Percentiles rank a stretch among this genome's conserved stretches.
Conservation (phyloP, 2,888 invertebrate genomes). For the Cremastinae sp. region DNA sequence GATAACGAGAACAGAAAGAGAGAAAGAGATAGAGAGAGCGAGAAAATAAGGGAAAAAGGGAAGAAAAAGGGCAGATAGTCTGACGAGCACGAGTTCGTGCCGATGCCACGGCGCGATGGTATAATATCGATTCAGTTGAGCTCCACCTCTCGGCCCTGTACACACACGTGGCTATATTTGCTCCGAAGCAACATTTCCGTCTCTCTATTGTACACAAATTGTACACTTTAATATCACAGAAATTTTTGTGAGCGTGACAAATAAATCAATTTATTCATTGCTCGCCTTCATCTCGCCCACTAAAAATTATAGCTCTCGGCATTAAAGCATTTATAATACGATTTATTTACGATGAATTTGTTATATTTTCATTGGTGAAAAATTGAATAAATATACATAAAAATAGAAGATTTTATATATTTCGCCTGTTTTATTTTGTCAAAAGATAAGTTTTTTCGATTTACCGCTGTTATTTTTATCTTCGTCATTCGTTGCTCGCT, state of each 20-base stretch:
- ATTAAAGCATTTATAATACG: too few species aligned
- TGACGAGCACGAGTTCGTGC: constrained; percentile 66
- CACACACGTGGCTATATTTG: neutral
- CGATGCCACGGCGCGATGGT: constrained; percentile 69
- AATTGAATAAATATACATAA: too few species aligned
- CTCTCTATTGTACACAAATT: too few species aligned
- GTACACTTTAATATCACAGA: too few species aligned
- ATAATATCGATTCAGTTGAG: constrained; percentile 73
- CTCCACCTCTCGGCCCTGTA: constrained; percentile 50
- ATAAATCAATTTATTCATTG: too few species aligned
- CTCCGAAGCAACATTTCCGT: neutral
- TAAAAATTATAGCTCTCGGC: too few species aligned
- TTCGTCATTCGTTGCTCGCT: neutral
- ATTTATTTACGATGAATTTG: too few species aligned
- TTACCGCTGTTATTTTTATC: constrained; percentile 2
- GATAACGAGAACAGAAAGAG: neutral
- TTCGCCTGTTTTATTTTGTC: too few species aligned
- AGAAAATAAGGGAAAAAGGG: constrained; percentile 8
- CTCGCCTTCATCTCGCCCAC: too few species aligned
- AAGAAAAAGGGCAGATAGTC: constrained; percentile 47
- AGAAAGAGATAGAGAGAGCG: neutral
- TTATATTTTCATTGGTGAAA: too few species aligned
- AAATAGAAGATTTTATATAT: too few species aligned
- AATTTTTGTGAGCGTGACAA: neutral
- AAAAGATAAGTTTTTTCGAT: neutral